These are phyloP conservation scores for Ramphastos sulfuratus DNA, from an alignment of 2,113 vertebrate species.

Conservation along the genomic window DNA sequence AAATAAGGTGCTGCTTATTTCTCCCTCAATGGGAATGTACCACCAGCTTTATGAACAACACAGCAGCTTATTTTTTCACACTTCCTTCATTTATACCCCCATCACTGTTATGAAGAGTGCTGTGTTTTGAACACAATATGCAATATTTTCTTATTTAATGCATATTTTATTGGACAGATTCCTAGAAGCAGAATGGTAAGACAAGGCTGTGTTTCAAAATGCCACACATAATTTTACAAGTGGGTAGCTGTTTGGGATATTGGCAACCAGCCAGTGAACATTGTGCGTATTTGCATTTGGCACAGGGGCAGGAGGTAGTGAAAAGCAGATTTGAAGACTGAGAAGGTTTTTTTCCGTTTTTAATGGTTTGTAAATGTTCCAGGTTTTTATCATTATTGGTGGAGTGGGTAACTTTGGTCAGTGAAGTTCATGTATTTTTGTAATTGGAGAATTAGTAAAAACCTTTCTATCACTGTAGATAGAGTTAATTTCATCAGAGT, in stretches of 20 bases:
- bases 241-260: constrained; percentile 14
- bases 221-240: constrained; percentile 35
- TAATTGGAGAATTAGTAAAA: not conserved
- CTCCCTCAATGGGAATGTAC: not conserved
- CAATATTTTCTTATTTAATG: constrained; percentile 59
- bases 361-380: not conserved
- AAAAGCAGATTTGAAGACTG: not conserved
- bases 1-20: not conserved
- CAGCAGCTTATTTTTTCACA: not conserved
- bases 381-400: not conserved
- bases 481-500: not conserved
- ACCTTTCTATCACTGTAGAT: not conserved
- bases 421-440: not conserved
- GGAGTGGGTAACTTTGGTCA: not conserved
- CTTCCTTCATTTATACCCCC: not conserved
- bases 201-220: constrained; percentile 40
- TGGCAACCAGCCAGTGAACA: constrained; percentile 10
- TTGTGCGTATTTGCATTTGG: constrained; percentile 10
- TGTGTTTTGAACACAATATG: constrained; percentile 34
- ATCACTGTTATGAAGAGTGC: not conserved
- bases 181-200: not conserved
- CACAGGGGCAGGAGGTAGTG: not conserved
- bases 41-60: not conserved
- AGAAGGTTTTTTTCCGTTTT: not conserved
- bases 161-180: constrained; percentile 17